phyloP scores from a whole-genome alignment of 2,888 invertebrate species.

The Philonicus albiceps region DNA sequence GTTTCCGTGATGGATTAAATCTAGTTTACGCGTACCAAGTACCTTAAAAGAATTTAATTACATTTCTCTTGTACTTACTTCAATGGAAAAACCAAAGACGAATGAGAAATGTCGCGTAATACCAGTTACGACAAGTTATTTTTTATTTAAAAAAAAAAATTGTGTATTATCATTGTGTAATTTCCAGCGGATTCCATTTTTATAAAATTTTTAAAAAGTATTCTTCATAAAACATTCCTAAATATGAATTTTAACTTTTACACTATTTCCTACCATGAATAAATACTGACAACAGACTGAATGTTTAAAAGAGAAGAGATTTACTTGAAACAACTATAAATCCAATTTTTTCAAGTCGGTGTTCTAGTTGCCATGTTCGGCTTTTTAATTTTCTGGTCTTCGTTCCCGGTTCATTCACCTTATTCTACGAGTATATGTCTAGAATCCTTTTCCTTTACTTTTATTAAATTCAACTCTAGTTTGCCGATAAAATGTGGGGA shows the following conservation, averaged over 20 bases:
- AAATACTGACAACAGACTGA: not conserved
- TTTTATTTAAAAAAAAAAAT: not conserved
- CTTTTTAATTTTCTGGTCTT: not conserved
- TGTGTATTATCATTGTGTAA: not conserved
- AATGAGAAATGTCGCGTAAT: not conserved
- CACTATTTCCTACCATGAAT: not conserved
- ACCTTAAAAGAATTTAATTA: not conserved
- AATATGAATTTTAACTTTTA: not conserved
- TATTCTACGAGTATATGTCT: not conserved
- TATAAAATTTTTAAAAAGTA: not conserved
- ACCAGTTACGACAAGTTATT: not conserved
- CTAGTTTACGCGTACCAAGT: not conserved
- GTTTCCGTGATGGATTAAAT: not conserved
- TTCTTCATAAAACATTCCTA: not conserved
- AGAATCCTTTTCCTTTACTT: too few relatives aligned
- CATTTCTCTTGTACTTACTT: not conserved
- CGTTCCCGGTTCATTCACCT: not conserved
- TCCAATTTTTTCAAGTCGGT: not conserved
- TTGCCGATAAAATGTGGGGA: too few relatives aligned
- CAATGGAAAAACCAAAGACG: not conserved
- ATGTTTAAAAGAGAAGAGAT: not conserved
- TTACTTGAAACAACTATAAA: not conserved
- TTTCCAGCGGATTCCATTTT: not conserved
- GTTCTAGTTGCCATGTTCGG: not conserved
- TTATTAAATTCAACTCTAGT: too few relatives aligned